phyloP scores from a whole-genome alignment of 2,888 invertebrate species.

The Linnaemya vulpina region DNA sequence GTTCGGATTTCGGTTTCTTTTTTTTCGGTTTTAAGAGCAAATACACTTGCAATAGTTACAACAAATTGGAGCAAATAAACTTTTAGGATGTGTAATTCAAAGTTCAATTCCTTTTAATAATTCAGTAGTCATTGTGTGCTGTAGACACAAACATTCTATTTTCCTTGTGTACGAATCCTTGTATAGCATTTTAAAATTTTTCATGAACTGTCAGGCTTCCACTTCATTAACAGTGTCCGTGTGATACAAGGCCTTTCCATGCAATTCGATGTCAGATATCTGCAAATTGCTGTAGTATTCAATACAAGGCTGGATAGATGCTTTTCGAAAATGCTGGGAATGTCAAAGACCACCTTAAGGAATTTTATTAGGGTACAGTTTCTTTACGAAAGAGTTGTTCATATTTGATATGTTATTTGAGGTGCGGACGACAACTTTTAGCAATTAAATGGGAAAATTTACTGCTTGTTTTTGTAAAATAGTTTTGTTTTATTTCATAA shows the following conservation, averaged over 20 bases:
- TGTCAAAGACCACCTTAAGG: too few relatives aligned
- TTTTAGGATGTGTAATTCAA: conserved; percentile 32
- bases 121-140: conserved; percentile 63
- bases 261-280: background rate
- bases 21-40: conserved; percentile 30
- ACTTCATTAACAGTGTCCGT: conserved; percentile 7
- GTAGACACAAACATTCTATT: conserved; percentile 32
- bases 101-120: conserved; percentile 64
- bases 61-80: conserved; percentile 28
- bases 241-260: background rate
- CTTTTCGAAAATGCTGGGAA: background rate
- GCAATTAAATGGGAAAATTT: too few relatives aligned
- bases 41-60: conserved; percentile 21
- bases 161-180: background rate
- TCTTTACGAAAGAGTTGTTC: too few relatives aligned
- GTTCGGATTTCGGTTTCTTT: background rate
- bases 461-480: too few relatives aligned
- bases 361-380: too few relatives aligned
- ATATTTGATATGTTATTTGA: too few relatives aligned
- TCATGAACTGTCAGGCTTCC: background rate
- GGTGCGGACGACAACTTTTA: too few relatives aligned
- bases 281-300: background rate
- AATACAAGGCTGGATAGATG: background rate
- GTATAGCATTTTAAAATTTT: background rate
- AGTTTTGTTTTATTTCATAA: too few relatives aligned